Base-by-base conservation (phyloP, 92 coral and sea anemone species). In the Desmophyllum pertusum region DNA sequence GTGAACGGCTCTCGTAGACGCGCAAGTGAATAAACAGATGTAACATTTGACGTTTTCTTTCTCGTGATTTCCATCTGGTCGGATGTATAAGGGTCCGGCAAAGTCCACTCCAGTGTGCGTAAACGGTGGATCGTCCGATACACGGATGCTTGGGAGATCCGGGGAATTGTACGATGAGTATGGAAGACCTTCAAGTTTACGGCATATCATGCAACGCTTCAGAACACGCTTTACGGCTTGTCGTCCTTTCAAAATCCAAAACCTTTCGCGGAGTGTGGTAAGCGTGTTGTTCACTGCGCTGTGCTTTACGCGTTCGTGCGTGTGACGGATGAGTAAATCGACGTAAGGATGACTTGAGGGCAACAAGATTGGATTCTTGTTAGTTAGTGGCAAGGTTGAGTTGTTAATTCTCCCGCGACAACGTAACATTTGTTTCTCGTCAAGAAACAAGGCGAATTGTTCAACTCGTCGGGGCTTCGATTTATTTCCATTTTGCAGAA, bases 321-420 rank as follows among this genome's bases (percentile, higher is more conserved):
- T 70, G 27, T 80, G 29, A 43, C 38, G 59, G 42, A 79, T 79
- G 25, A 79, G 1, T 23, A 79, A 41, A 40, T 42, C 42, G 1
- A 80, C 85, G 62, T 76, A 86, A 21, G 39, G 46, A 31, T 75
- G 55, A 62, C 81, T 87, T 19, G 77, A 70, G 7, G 91, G 91
- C 70, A 90, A 62, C 65, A 90, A 48, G 46, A 82, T 72, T 10
- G 90, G 91, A 84, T 86, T 71, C 43, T 79, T 86, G 76, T 70
- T 78, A 23, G 73, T 61, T 29, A 51, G 33, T 39, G 74, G 74
- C 6, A 90, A 36, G 57, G 80, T 70, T 30, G 91, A 80, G 13
- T 87, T 83, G 69, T 83, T 78, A 19, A 87, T 57, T 74, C 91
- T 79, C 14, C 90, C 90, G 64, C 82, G 78, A 51, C 86, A 86